Conservation (phyloP, 2,797 vertebrate species). For the Gymnothorax reevesii region DNA sequence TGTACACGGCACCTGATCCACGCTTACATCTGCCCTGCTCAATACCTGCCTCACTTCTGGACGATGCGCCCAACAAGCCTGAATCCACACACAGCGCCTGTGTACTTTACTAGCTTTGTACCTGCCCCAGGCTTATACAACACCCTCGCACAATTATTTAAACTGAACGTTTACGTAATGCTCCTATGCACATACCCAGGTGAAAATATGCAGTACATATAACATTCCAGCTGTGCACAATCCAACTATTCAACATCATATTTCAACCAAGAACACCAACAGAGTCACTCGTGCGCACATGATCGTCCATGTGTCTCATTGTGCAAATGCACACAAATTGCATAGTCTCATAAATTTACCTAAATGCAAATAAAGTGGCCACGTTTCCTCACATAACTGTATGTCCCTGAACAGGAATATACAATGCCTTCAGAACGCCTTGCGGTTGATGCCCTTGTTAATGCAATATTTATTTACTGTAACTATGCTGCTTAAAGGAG, state of each 20-base stretch:
- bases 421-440: not conserved
- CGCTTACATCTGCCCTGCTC: not conserved
- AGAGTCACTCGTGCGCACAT: not conserved
- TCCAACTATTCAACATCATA: not conserved
- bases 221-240: not conserved
- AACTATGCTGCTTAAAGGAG: too few relatives aligned
- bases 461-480: not conserved
- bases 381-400: not conserved
- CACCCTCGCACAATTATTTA: not conserved
- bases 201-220: not conserved
- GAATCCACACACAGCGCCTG: not conserved
- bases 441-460: not conserved
- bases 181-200: not conserved
- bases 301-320: not conserved
- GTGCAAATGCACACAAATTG: not conserved
- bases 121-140: not conserved
- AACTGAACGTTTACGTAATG: too few relatives aligned
- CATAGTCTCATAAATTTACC: not conserved
- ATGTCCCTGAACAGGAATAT: not conserved
- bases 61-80: not conserved
- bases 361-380: not conserved
- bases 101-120: too few relatives aligned
- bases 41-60: not conserved
- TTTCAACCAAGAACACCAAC: not conserved
- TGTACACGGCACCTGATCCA: not conserved